Evolutionary conservation across 2,797 vertebrate genomes (phyloP).

Genomic region (Betta splendens): DNA sequence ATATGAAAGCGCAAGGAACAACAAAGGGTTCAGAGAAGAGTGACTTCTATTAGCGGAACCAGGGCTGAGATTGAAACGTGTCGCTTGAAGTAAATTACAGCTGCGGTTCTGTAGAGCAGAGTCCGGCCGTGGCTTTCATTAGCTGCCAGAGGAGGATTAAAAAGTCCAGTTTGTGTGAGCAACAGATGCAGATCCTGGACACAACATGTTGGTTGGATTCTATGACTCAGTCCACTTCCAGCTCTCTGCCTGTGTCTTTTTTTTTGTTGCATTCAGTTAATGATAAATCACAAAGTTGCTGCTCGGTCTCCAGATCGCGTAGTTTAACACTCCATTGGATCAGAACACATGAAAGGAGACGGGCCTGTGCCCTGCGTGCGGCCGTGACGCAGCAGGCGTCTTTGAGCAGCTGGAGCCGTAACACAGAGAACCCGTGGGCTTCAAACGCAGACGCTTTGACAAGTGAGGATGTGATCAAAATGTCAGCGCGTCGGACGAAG

Average conservation of each 20-base stretch:
- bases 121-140: slow-evolving; percentile 53
- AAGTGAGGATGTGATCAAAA: slow-evolving; percentile 56
- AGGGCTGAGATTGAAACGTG: slow-evolving; percentile 43
- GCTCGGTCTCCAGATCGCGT: too few species aligned
- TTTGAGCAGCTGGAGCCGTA: slow-evolving; percentile 53
- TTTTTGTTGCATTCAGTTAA: too few species aligned
- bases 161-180: slow-evolving; percentile 33
- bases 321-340: too few species aligned
- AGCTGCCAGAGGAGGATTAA: slow-evolving; percentile 41
- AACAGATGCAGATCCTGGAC: slow-evolving; percentile 14
- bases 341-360: slow-evolving; percentile 66
- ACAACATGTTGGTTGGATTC: slow-evolving; percentile 13
- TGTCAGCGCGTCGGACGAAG: slow-evolving; percentile 51
- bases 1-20: slow-evolving; percentile 41
- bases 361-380: slow-evolving; percentile 25
- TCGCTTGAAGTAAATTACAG: slow-evolving; percentile 61
- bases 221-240: slow-evolving; percentile 34
- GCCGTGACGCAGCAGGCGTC: slow-evolving; percentile 25
- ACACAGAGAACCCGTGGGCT: slow-evolving; percentile 52
- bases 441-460: slow-evolving; percentile 66
- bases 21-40: slow-evolving; percentile 38
- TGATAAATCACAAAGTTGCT: too few species aligned
- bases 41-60: slow-evolving; percentile 32
- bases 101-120: slow-evolving; percentile 44
- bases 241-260: slow-evolving; percentile 12